Conservation (phyloP, 30 jellyfish, hydroid and myxozoan genomes). For the Thelohanellus kitauei region DNA sequence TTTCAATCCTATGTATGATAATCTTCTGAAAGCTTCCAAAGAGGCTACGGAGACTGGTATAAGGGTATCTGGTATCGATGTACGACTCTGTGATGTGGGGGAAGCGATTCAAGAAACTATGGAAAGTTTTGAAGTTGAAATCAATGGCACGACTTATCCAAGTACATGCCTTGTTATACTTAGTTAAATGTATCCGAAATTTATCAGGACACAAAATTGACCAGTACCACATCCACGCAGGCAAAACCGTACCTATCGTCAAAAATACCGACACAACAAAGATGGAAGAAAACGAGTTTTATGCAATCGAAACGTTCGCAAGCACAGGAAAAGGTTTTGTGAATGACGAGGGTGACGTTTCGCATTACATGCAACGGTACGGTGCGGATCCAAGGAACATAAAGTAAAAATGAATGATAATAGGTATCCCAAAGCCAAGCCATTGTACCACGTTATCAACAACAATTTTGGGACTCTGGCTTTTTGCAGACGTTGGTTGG, state of each 20-base stretch:
- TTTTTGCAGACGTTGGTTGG: conserved; percentile 81
- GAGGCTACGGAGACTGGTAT: conserved; percentile 96
- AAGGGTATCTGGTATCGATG: conserved; percentile 90
- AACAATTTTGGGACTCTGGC: conserved; percentile 82
- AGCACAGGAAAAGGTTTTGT: conserved; percentile 96
- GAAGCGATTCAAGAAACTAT: conserved; percentile 83
- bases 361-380: conserved; percentile 93
- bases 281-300: conserved; percentile 82
- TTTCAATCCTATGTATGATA: conserved; percentile 71
- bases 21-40: conserved; percentile 35
- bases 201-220: conserved; percentile 69
- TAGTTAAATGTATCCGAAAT: conserved; percentile 54
- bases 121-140: conserved; percentile 89
- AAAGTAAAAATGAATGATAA: too few relatives aligned
- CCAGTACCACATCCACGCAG: conserved; percentile 75
- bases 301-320: conserved; percentile 86
- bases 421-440: conserved; percentile 61
- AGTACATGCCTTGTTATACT: conserved; percentile 12
- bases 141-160: conserved; percentile 66
- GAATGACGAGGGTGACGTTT: conserved; percentile 74
- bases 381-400: too few relatives aligned
- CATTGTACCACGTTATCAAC: conserved; percentile 39
- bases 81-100: conserved; percentile 76
- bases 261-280: conserved; percentile 55
- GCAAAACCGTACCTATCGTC: conserved; percentile 87